Percentiles rank a stretch among this genome's conserved stretches.
Conservation (phyloP, 1,140 invertebrate species). For the Wasmannia auropunctata region DNA sequence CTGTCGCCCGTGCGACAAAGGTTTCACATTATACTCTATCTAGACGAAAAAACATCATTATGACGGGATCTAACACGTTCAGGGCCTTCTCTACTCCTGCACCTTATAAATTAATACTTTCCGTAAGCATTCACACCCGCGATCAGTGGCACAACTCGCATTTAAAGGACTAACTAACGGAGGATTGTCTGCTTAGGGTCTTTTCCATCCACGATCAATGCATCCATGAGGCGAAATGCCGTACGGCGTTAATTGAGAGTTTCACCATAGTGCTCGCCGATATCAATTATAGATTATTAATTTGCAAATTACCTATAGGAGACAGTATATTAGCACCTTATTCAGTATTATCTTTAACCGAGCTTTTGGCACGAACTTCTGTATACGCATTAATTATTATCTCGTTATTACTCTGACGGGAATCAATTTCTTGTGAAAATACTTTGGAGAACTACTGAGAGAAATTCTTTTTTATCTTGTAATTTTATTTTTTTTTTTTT, state of each 20-base stretch:
- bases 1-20: not conserved
- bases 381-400: not conserved
- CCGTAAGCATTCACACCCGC: conserved; percentile 69
- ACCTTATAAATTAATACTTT: conserved; percentile 78
- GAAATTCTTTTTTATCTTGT: not conserved
- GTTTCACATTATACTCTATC: conserved; percentile 13
- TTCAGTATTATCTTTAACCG: too few species aligned
- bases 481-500: not conserved
- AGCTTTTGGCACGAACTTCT: conserved; percentile 18
- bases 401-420: not conserved
- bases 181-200: conserved; percentile 76
- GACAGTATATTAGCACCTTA: not conserved
- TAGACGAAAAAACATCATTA: conserved; percentile 46
- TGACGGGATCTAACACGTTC: conserved; percentile 1
- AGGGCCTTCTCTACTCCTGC: conserved; percentile 40
- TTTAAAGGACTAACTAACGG: conserved; percentile 73
- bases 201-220: conserved; percentile 72
- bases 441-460: not conserved
- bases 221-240: conserved; percentile 63
- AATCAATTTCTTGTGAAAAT: conserved; percentile 34
- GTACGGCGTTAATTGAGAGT: conserved; percentile 11
- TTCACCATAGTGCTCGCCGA: not conserved
- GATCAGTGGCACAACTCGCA: conserved; percentile 63
- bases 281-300: conserved; percentile 19
- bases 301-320: conserved; percentile 10